Evolutionary conservation across 2,113 vertebrate genomes (phyloP), one percentile per base, ranked within the genome.

Genomic region (Notothenia rossii): DNA sequence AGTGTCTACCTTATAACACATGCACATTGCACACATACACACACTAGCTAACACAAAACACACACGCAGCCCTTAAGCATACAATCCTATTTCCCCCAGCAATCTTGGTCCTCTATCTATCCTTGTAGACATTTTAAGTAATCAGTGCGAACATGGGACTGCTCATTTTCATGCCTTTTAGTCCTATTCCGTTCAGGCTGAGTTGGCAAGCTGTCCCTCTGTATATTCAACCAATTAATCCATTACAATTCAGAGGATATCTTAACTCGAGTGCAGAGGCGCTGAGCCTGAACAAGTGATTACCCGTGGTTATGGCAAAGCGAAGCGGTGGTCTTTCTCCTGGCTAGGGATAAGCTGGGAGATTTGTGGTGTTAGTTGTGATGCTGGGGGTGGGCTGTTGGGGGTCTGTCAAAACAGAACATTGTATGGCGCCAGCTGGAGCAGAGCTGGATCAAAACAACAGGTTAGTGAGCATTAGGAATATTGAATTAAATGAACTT

Each of bases 171-270:
- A 80, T 73, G 17, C 79, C 9, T 20, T 75, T 87, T 68, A 86
- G 56, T 56, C 64, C 56, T 54, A 71, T 65, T 74, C 20, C 48
- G 45, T 81, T 84, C 77, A 69, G 77, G 56, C 66, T 46, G 77
- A 87, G 65, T 70, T 81, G 81, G 77, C 71, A 78, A 72, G 79
- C 80, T 71, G 64, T 82, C 76, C 56, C 65, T 71, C 78, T 66
- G 76, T 82, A 86, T 76, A 86, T 77, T 79, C 79, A 86, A 87
- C 83, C 88, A 91, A 88, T 88, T 86, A 91, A 90, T 81, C 82
- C 84, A 87, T 89, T 85, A 80, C 70, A 86, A 83, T 85, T 88
- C 84, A 75, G 77, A 49, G 77, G 84, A 83, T 77, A 81, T 87
- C 79, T 88, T 84, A 84, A 90, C 81, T 86, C 81, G 73, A 85